Conservation (phyloP, 2,797 vertebrate genomes). For the Myotis findleyi region DNA sequence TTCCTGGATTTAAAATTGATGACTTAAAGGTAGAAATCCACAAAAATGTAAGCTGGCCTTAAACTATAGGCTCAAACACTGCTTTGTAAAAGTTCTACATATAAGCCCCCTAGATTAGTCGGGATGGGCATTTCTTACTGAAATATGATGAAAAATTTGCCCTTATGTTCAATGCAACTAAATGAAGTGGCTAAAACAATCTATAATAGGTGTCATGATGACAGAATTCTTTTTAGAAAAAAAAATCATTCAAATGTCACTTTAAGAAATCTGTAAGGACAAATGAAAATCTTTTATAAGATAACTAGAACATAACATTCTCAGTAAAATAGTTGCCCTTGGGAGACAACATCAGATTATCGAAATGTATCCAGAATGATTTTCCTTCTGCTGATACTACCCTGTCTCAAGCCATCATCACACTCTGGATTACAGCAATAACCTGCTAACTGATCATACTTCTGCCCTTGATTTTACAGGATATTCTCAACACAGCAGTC, state of each 20-base stretch:
- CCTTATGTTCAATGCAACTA: conserved; percentile 6
- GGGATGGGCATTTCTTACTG: conserved; percentile 26
- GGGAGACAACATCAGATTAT: not conserved
- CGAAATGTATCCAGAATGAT: not conserved
- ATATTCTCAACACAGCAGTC: not conserved
- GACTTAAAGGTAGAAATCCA: conserved; percentile 41
- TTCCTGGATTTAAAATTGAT: conserved; percentile 58
- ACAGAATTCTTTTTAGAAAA: conserved; percentile 6
- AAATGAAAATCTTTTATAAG: conserved; percentile 32
- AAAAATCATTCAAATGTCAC: not conserved
- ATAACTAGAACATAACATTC: not conserved
- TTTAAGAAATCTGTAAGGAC: conserved; percentile 8
- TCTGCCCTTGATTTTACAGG: not conserved
- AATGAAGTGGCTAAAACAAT: conserved; percentile 41
- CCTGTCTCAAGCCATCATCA: not conserved
- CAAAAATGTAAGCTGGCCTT: conserved; percentile 50
- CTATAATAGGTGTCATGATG: not conserved
- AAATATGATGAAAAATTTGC: conserved; percentile 48
- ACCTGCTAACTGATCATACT: not conserved
- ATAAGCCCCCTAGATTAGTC: conserved; percentile 46
- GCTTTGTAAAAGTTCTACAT: conserved; percentile 50
- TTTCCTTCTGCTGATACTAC: not conserved
- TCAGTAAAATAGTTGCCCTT: not conserved
- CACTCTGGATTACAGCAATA: not conserved
- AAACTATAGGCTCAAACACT: not conserved